phyloP scores from a whole-genome alignment of 2,888 invertebrate genomes.

The Plutella xylostella region DNA sequence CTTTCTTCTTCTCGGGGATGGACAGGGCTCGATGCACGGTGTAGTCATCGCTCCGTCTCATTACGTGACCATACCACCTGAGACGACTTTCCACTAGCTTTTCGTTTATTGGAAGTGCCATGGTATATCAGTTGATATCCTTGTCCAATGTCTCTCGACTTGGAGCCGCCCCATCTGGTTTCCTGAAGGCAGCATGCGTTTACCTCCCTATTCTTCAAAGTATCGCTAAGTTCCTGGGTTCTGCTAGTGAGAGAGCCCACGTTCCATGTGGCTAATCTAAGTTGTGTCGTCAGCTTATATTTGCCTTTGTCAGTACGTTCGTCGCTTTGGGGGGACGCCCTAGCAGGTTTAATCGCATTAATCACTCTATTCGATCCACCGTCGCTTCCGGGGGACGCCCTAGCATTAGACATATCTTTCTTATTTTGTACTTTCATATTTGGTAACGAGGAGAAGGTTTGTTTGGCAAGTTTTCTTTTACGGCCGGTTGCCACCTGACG shows the following conservation, averaged over 20 bases:
- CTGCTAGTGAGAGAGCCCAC: neutral
- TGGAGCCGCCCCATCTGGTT: neutral
- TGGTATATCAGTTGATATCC: neutral
- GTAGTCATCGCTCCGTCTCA: too few species aligned
- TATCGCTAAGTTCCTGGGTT: neutral
- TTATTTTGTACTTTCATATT: neutral
- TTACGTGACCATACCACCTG: too few species aligned
- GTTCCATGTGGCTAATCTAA: neutral
- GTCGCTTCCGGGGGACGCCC: conserved; percentile 1
- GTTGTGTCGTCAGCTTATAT: too few species aligned
- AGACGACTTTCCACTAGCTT: too few species aligned
- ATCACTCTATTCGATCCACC: too few species aligned
- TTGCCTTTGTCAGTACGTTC: too few species aligned
- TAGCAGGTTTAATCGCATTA: neutral
- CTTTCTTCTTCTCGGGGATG: too few species aligned
- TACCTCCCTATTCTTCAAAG: neutral
- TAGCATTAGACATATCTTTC: neutral
- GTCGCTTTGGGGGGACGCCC: neutral
- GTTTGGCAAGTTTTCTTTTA: neutral
- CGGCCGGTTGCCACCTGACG: conserved; percentile 2
- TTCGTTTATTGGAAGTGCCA: too few species aligned
- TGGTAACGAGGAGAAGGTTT: neutral
- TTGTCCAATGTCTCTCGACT: neutral
- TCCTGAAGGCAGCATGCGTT: neutral
- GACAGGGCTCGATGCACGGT: too few species aligned